Evolutionary conservation across 2,113 vertebrate genomes (phyloP).

Genomic region (Pseudonaja textilis): DNA sequence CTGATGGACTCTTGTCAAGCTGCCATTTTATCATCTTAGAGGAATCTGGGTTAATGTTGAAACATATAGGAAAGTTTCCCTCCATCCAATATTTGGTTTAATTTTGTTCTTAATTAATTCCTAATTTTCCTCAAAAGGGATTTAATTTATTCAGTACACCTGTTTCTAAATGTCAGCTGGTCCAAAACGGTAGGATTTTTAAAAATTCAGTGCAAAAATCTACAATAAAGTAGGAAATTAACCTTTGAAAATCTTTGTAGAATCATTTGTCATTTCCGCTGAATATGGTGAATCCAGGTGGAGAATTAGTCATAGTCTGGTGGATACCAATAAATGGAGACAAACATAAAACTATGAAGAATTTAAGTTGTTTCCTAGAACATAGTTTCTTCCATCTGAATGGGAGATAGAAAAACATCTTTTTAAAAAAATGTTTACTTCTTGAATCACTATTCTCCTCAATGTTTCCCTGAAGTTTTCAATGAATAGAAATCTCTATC

Average conservation of each 20-base stretch:
- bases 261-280: background rate
- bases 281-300: background rate
- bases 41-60: slow-evolving; percentile 4
- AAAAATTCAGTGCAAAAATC: background rate
- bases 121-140: slow-evolving; percentile 28
- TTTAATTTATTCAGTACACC: slow-evolving; percentile 1
- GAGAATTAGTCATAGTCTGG: background rate
- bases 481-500: background rate
- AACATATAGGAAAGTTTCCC: slow-evolving; percentile 36
- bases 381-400: background rate
- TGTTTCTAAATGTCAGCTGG: slow-evolving; percentile 3
- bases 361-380: background rate
- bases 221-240: slow-evolving; percentile 18
- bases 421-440: background rate
- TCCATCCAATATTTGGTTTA: slow-evolving; percentile 8
- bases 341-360: background rate
- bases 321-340: background rate
- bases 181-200: slow-evolving; percentile 11
- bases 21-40: slow-evolving; percentile 27
- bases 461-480: background rate
- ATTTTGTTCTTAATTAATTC: slow-evolving; percentile 56
- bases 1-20: slow-evolving; percentile 42
- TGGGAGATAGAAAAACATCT: no score
- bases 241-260: background rate
- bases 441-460: background rate